Conservation (phyloP, 2,113 vertebrate genomes). For the Atractosteus spatula region DNA sequence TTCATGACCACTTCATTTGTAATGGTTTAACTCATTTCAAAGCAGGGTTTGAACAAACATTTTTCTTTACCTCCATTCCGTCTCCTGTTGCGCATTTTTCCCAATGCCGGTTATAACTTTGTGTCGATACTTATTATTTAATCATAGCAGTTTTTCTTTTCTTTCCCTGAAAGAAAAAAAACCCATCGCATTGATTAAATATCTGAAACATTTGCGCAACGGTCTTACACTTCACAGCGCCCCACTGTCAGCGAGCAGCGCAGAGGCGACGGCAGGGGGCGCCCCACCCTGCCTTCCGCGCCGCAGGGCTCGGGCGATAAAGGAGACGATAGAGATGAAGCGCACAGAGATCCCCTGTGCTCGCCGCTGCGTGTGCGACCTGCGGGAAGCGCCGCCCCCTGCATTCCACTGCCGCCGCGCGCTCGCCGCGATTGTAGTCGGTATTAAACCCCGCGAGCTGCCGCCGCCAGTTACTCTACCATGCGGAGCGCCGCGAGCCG, state of each 20-base stretch:
- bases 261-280: conserved; percentile 30
- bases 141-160: too few species aligned
- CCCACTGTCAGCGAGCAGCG: neutral
- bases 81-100: too few species aligned
- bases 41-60: too few species aligned
- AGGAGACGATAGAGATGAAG: conserved; percentile 24
- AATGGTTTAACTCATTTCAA: too few species aligned
- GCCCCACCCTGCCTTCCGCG: conserved; percentile 43
- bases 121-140: too few species aligned
- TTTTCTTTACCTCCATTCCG: too few species aligned
- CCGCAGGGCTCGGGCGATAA: conserved; percentile 16
- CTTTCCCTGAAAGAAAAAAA: too few species aligned
- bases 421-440: conserved; percentile 46
- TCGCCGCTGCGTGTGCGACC: conserved; percentile 47
- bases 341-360: conserved; percentile 14
- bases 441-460: conserved; percentile 33
- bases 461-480: conserved; percentile 21
- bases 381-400: conserved; percentile 60
- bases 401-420: conserved; percentile 52
- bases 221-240: neutral
- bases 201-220: too few species aligned
- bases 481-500: conserved; percentile 2
- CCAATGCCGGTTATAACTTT: too few species aligned
- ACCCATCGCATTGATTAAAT: too few species aligned
- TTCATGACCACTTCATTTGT: too few species aligned